These are phyloP conservation scores for Panulirus ornatus DNA, from an alignment of 1,140 invertebrate species.

Conservation along the genomic window DNA sequence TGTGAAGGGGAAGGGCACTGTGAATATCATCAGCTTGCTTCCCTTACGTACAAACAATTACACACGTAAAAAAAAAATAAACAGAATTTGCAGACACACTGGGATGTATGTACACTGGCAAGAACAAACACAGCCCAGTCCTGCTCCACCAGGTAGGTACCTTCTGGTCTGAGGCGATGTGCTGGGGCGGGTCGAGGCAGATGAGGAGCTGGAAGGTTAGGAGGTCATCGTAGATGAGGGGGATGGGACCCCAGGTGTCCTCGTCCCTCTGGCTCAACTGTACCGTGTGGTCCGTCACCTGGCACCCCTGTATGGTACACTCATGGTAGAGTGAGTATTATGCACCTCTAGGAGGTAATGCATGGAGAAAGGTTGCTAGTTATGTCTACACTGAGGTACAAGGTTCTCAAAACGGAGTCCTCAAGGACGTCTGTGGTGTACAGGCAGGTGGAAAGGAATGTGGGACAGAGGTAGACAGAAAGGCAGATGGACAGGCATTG, in stretches of 20 bases:
- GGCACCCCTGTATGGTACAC: constrained; percentile 61
- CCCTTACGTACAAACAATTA: too few relatives aligned
- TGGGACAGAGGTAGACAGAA: background rate
- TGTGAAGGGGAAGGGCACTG: too few relatives aligned
- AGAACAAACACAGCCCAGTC: too few relatives aligned
- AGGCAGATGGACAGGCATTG: background rate
- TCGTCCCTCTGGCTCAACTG: constrained; percentile 62
- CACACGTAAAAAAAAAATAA: too few relatives aligned
- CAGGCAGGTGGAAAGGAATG: background rate
- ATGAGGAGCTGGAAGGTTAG: constrained; percentile 72
- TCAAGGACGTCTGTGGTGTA: background rate
- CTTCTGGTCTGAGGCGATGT: constrained; percentile 20
- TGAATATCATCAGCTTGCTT: too few relatives aligned
- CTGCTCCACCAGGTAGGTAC: constrained; percentile 18
- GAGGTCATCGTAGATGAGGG: constrained; percentile 74
- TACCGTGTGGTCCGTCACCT: constrained; percentile 72
- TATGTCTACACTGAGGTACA: too few relatives aligned
- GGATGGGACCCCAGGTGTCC: constrained; percentile 71
- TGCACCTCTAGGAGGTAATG: too few relatives aligned
- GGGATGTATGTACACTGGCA: too few relatives aligned
- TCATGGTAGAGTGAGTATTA: background rate
- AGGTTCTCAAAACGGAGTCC: too few relatives aligned
- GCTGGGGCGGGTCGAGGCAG: constrained; percentile 42
- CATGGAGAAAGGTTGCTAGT: too few relatives aligned
- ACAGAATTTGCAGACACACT: too few relatives aligned